Percentiles rank a stretch among this genome's conserved stretches.
Evolutionary conservation across 1,140 invertebrate species (phyloP).

Genomic region (Atta cephalotes): DNA sequence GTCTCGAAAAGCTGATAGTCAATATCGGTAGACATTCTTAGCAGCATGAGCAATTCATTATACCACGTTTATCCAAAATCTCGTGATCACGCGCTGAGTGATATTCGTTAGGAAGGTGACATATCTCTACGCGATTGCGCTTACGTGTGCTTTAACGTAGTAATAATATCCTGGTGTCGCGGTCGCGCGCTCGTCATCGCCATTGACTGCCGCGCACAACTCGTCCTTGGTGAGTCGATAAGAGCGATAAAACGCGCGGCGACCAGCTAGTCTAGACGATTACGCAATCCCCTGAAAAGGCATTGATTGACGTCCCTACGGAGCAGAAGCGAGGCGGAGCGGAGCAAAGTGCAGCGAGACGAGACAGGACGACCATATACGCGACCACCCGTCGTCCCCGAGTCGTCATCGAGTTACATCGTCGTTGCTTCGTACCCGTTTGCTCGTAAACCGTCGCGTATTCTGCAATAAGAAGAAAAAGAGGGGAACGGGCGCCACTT

Average conservation of each 20-base stretch:
- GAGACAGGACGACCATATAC: constrained; percentile 46
- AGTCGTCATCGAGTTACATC: constrained; percentile 54
- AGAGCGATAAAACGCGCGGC: constrained; percentile 75
- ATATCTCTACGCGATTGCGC: constrained; percentile 20
- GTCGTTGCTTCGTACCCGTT: constrained; percentile 24
- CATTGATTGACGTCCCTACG: constrained; percentile 73
- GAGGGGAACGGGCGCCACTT: constrained; percentile 20
- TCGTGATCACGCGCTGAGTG: neutral
- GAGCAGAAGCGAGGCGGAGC: constrained; percentile 40
- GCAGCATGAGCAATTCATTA: neutral
- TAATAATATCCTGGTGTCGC: constrained; percentile 49
- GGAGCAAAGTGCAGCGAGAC: constrained; percentile 32
- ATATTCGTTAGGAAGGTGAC: neutral
- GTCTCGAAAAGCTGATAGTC: neutral
- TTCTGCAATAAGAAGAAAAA: constrained; percentile 38
- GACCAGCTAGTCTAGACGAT: constrained; percentile 78
- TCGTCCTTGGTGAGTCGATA: constrained; percentile 74
- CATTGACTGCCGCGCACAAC: constrained; percentile 60
- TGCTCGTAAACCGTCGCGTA: constrained; percentile 50
- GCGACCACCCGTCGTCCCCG: constrained; percentile 58
- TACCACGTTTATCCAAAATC: constrained; percentile 1
- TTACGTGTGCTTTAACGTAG: constrained; percentile 23
- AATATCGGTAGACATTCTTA: neutral
- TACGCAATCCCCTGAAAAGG: constrained; percentile 77
- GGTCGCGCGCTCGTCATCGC: constrained; percentile 35